A percentile compares a stretch with the other conserved stretches of the same genome.
phyloP scores from a whole-genome alignment of 1,140 invertebrate species.

The Solenopsis invicta region DNA sequence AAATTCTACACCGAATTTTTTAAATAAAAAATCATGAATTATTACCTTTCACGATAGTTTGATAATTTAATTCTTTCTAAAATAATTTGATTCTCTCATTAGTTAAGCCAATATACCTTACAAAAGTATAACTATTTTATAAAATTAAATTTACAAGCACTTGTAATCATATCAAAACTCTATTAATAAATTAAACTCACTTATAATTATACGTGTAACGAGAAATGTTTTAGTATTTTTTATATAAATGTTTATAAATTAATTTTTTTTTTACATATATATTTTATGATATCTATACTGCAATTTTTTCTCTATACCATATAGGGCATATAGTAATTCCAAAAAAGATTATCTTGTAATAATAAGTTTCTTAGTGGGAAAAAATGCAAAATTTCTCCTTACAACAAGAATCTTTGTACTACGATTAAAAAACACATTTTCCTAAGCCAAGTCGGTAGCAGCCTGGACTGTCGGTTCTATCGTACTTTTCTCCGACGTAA shows the following conservation, averaged over 20 bases:
- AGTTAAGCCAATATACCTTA: not conserved
- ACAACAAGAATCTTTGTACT: not conserved
- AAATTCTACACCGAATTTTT: slow-evolving; percentile 31
- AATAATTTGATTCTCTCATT: too few species aligned
- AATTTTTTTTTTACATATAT: not conserved
- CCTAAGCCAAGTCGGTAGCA: slow-evolving; percentile 66
- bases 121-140: not conserved
- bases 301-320: not conserved
- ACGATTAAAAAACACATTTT: slow-evolving; percentile 63
- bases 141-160: not conserved
- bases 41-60: not conserved
- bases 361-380: not conserved
- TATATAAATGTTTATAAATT: too few species aligned
- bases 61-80: not conserved
- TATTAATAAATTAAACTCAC: not conserved
- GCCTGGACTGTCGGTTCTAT: slow-evolving; percentile 33
- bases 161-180: not conserved
- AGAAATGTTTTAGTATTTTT: not conserved
- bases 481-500: slow-evolving; percentile 70
- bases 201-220: not conserved
- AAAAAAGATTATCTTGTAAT: not conserved
- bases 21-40: slow-evolving; percentile 1
- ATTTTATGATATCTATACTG: not conserved
- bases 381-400: slow-evolving; percentile 6
- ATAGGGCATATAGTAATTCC: not conserved